phyloP scores from a whole-genome alignment of 2,113 vertebrate species.

The Cranoglanis bouderius region DNA sequence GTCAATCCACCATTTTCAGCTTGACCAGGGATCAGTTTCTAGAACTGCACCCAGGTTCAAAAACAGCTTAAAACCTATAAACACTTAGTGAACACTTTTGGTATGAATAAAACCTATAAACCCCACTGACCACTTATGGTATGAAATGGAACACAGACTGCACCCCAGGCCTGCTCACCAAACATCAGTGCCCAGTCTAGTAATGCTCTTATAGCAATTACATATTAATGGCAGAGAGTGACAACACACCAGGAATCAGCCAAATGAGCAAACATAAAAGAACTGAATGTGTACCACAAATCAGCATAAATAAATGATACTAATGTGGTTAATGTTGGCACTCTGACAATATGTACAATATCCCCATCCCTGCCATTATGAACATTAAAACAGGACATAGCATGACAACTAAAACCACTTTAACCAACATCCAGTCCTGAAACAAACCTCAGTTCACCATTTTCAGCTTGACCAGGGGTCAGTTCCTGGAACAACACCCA shows the following conservation, averaged over 20 bases:
- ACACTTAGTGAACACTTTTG: no score
- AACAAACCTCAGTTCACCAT: not conserved
- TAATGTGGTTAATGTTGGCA: not conserved
- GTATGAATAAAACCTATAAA: no score
- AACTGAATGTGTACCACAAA: no score
- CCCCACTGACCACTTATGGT: no score
- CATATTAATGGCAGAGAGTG: no score
- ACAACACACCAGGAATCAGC: no score
- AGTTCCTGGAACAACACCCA: not conserved
- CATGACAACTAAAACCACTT: not conserved
- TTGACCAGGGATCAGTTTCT: not conserved
- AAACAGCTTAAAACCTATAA: not conserved
- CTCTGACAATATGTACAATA: not conserved
- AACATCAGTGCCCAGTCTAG: no score
- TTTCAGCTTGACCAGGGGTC: not conserved
- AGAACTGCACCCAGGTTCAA: not conserved
- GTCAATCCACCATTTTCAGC: not conserved
- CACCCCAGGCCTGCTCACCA: no score
- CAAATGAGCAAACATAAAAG: no score
- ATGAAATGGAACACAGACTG: no score
- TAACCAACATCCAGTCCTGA: not conserved
- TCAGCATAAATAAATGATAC: no score
- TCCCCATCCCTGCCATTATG: not conserved
- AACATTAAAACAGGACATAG: not conserved
- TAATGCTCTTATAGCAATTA: no score